Evolutionary conservation across 2,797 vertebrate species (phyloP), one percentile per base, ranked within the genome.

Genomic region (Aulostomus chinensis): DNA sequence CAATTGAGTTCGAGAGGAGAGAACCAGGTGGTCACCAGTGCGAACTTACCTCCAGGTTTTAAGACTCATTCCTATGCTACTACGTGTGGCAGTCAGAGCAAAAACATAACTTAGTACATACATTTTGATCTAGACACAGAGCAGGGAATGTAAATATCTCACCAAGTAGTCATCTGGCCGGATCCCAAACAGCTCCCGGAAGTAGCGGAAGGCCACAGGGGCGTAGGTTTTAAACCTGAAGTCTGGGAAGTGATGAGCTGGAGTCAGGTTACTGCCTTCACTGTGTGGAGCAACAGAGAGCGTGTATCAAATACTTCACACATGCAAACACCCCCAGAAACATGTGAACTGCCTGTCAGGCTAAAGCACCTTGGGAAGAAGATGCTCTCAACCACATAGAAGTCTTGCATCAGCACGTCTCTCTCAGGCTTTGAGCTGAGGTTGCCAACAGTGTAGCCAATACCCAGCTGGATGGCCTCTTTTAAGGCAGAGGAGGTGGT

Each of bases 211-310:
- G 30, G 96, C 97, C 30, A 99, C 93, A 0, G 97, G 97, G 0
- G 97, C 97, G 0, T 99, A 98, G 1, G 96, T 99, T 84, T 99
- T 99, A 88, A 99, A 98, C 64, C 97, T 88, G 85, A 98, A 99
- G 90, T 99, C 96, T 9, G 95, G 94, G 21, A 84, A 99, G 75
- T 98, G 96, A 78, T 98, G 96, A 4, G 95, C 97, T 0, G 97
- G 97, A 7, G 97, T 99, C 52, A 99, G 93, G 68, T 98, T 98
- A 64, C 96, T 98, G 70, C 96, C 97, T 86, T 99, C 96, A 0
- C 97, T 99, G 56, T 11, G 15, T 34, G 20, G 20, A 52, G 21
- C 4, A 46, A 25, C n/a, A n/a, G n/a, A n/a, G n/a, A n/a, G n/a
- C n/a, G n/a, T 77, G 1, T 11, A 17, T 33, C 26, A 36, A 9